Evolutionary conservation across 2,888 invertebrate species (phyloP), one percentile per base, ranked within the genome.

Genomic region (Spisula subtruncata): DNA sequence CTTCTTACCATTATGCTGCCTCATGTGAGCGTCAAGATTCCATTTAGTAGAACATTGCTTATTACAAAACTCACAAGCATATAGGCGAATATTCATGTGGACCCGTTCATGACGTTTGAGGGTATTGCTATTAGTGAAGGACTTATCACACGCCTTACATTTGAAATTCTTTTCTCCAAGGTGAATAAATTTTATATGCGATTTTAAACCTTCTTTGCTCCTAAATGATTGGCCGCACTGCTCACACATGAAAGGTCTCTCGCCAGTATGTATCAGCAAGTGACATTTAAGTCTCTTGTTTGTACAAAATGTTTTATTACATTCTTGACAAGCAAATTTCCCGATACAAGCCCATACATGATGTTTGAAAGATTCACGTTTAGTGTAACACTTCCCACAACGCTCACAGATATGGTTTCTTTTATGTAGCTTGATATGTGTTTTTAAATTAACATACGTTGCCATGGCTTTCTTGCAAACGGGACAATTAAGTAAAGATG

Each of bases 171-270:
- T 85, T 56, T 80, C 85, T 8, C 54, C 54, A 2, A 79, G 51
- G 60, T 85, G 85, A 25, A 85, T 80, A 29, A 80, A 85, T 41
- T 80, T 85, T 54, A n/a, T 80, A 35, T 85, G 85, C 2, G 85
- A 85, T 41, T 85, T 85, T 35, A 85, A 54, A 54, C 85, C 85
- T 80, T 85, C 85, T 41, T 80, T 85, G 14, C 85, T 80, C 35
- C 91, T 88, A 71, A 88, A 91, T 12, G 91, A 41, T 79, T 90
- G 89, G 8, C 91, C 91, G 71, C 91, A 91, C 8, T 81, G 66
- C 32, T 91, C 89, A 83, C 91, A 91, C 75, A 91, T 91, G 46
- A 81, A 88, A 0, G 91, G 91, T 25, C 83, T 81, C 51, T 91
- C 89, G 12, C 91, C 91, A n/a, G 81, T 88, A 54, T 91, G 91